A percentile compares a stretch with the other conserved stretches of the same genome.
Evolutionary conservation across 2,888 invertebrate species (phyloP).

Genomic region (Drosophila tanythrix): DNA sequence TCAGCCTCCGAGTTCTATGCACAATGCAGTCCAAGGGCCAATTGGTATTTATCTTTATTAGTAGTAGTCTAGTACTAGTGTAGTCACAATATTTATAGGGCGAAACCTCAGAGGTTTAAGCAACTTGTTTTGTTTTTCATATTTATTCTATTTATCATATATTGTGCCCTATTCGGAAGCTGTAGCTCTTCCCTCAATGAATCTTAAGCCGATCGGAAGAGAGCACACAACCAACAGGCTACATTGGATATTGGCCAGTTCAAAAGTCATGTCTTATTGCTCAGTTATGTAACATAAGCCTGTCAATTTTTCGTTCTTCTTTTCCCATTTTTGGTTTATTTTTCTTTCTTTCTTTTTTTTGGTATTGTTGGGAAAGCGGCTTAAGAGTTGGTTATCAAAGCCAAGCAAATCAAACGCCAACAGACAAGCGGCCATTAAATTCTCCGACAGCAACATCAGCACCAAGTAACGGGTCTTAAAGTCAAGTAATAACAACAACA

Average conservation of each 20-base stretch:
- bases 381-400: conserved; percentile 47
- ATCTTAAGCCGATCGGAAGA: neutral
- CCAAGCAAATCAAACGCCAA: conserved; percentile 54
- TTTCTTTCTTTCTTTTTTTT: neutral
- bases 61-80: no score
- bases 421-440: conserved; percentile 58
- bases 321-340: neutral
- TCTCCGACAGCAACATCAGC: conserved; percentile 22
- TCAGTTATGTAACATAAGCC: conserved; percentile 25
- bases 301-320: conserved; percentile 43
- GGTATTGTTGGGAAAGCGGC: conserved; percentile 24
- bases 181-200: neutral
- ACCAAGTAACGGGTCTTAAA: conserved; percentile 42
- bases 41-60: neutral
- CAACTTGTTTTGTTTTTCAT: neutral
- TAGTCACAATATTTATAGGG: neutral
- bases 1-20: neutral
- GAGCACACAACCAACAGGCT: neutral
- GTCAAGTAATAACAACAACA: conserved; percentile 42
- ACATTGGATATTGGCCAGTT: neutral
- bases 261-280: neutral
- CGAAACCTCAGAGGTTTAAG: neutral
- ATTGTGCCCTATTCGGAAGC: neutral
- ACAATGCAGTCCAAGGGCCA: neutral
- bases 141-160: neutral